These are phyloP conservation scores for Spilogale gracilis DNA, from an alignment of 2,113 vertebrate genomes.

Conservation along the genomic window DNA sequence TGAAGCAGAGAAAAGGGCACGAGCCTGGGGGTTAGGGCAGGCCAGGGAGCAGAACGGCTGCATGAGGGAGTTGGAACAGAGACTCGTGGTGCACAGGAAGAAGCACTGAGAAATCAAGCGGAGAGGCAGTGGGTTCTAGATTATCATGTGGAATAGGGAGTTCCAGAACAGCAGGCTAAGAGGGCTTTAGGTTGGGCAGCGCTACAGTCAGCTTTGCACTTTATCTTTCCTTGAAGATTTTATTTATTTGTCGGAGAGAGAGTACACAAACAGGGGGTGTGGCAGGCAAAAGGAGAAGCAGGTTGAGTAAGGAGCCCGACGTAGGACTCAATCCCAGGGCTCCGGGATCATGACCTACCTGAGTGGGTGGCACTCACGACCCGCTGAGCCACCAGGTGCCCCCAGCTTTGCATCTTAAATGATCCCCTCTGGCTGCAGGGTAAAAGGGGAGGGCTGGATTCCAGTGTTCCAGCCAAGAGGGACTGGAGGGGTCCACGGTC, in stretches of 20 bases:
- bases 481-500: not conserved
- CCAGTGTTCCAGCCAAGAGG: not conserved
- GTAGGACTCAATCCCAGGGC: not conserved
- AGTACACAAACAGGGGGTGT: too few species aligned
- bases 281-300: too few species aligned
- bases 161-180: not conserved
- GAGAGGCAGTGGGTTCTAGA: not conserved
- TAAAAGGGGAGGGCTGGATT: not conserved
- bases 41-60: not conserved
- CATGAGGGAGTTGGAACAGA: not conserved
- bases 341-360: not conserved
- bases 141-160: not conserved
- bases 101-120: not conserved
- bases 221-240: not conserved
- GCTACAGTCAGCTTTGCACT: not conserved
- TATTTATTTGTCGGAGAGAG: not conserved
- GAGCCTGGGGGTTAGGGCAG: not conserved
- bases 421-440: not conserved
- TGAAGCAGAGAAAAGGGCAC: not conserved
- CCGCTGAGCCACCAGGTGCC: not conserved
- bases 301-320: too few species aligned
- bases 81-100: not conserved
- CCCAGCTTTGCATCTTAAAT: not conserved
- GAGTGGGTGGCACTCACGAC: not conserved
- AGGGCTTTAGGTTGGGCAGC: not conserved